phyloP scores from a whole-genome alignment of 1,140 invertebrate species.

The Marisa cornuarietis region DNA sequence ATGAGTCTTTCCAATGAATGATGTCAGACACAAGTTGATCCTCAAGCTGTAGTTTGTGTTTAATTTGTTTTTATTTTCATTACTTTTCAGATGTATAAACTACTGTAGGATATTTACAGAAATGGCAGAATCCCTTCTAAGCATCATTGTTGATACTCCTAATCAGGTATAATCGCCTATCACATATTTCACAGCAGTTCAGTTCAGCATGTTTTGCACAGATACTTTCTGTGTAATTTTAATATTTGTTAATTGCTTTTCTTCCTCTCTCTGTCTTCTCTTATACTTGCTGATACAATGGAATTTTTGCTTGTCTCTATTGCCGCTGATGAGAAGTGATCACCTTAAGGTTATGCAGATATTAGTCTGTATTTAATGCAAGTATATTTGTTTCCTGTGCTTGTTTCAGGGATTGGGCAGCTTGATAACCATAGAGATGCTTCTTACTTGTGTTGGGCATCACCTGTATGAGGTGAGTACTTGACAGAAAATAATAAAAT shows the following conservation, averaged over 20 bases:
- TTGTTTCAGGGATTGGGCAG: conserved; percentile 72
- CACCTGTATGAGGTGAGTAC: conserved; percentile 89
- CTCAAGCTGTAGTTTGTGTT: no score
- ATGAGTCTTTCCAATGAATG: no score
- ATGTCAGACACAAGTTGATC: no score
- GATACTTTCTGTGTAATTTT: not conserved
- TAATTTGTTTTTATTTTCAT: conserved; percentile 34
- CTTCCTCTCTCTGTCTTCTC: not conserved
- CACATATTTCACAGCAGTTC: conserved; percentile 61
- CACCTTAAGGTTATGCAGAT: not conserved
- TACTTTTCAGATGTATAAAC: conserved; percentile 78
- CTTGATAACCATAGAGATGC: conserved; percentile 86
- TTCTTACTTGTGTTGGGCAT: conserved; percentile 92
- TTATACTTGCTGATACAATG: not conserved
- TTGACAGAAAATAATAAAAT: no score
- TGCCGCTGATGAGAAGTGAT: not conserved
- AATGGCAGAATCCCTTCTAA: conserved; percentile 88
- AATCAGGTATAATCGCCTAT: conserved; percentile 55
- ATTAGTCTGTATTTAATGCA: not conserved
- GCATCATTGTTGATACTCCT: conserved; percentile 77
- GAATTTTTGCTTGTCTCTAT: not conserved
- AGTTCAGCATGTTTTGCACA: conserved; percentile 71
- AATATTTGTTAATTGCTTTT: not conserved
- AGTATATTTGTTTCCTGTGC: not conserved
- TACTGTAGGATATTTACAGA: conserved; percentile 96